A percentile compares a stretch with the other conserved stretches of the same genome.
phyloP scores from a whole-genome alignment of 2,797 vertebrate species.

The Petrocephalus sullivani region DNA sequence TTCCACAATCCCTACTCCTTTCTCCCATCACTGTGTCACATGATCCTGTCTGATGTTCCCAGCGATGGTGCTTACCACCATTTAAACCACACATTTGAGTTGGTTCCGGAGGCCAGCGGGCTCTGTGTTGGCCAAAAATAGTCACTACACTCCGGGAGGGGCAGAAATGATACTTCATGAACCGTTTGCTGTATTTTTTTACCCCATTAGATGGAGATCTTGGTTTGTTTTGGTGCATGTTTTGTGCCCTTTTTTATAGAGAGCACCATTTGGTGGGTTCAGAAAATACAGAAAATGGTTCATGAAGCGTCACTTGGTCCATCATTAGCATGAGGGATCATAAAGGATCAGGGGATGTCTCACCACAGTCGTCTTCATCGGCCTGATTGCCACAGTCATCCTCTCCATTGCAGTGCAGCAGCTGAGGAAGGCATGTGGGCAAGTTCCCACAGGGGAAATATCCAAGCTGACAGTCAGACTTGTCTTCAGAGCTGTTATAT shows the following conservation, averaged over 20 bases:
- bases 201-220: background rate
- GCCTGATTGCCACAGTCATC: slow-evolving; percentile 87
- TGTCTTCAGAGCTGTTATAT: slow-evolving; percentile 63
- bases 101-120: background rate
- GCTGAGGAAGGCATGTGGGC: slow-evolving; percentile 81
- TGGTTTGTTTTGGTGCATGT: background rate
- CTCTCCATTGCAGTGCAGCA: slow-evolving; percentile 86
- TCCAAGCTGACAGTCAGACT: slow-evolving; percentile 71
- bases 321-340: background rate
- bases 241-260: background rate
- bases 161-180: background rate
- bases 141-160: background rate
- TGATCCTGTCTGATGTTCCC: background rate
- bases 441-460: slow-evolving; percentile 91
- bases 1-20: background rate
- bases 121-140: background rate
- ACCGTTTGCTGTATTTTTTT: background rate
- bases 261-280: background rate
- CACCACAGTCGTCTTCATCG: slow-evolving; percentile 91
- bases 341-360: slow-evolving; percentile 32
- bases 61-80: background rate
- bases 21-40: background rate
- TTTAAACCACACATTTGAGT: background rate
- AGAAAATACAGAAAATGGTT: background rate
- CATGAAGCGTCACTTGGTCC: background rate